A percentile compares a stretch with the other conserved stretches of the same genome.
Evolutionary conservation across 2,888 invertebrate species (phyloP).

Genomic region (Caenorhabditis sp.): DNA sequence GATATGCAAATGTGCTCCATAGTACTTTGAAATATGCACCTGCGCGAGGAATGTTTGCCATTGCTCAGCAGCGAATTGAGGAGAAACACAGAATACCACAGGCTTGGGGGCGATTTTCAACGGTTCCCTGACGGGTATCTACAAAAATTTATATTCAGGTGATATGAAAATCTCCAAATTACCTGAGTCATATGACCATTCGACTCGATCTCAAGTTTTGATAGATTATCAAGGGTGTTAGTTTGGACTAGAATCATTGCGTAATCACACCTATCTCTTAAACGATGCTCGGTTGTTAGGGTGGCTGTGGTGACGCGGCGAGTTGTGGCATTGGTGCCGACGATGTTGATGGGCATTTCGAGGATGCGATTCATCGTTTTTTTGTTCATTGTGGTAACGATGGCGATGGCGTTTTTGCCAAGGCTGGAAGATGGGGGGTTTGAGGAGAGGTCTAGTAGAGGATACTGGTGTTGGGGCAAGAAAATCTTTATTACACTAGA

Average conservation of each 20-base stretch:
- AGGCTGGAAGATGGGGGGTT: conserved; percentile 9
- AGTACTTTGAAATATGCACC: conserved; percentile 2
- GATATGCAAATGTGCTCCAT: conserved; percentile 20
- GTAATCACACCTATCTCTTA: conserved; percentile 25
- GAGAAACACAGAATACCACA: conserved; percentile 11
- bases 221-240: conserved; percentile 15
- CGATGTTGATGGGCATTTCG: neutral
- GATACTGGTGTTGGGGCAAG: too few relatives aligned
- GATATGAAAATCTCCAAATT: too few relatives aligned
- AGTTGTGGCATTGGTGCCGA: conserved; percentile 1
- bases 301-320: neutral
- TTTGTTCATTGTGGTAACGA: conserved; percentile 18
- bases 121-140: conserved; percentile 2
- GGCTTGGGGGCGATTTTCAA: conserved; percentile 3
- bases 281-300: conserved; percentile 19
- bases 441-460: too few relatives aligned
- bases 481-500: too few relatives aligned
- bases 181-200: conserved; percentile 19
- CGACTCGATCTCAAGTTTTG: conserved; percentile 26
- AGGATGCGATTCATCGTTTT: conserved; percentile 1
- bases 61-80: conserved; percentile 20
- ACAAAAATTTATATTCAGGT: too few relatives aligned
- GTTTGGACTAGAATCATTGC: conserved; percentile 17
- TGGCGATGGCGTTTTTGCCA: conserved; percentile 17
- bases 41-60: conserved; percentile 4